Evolutionary conservation across 2,888 invertebrate genomes (phyloP), one percentile per base, ranked within the genome.

Genomic region (Parnassius smintheus): DNA sequence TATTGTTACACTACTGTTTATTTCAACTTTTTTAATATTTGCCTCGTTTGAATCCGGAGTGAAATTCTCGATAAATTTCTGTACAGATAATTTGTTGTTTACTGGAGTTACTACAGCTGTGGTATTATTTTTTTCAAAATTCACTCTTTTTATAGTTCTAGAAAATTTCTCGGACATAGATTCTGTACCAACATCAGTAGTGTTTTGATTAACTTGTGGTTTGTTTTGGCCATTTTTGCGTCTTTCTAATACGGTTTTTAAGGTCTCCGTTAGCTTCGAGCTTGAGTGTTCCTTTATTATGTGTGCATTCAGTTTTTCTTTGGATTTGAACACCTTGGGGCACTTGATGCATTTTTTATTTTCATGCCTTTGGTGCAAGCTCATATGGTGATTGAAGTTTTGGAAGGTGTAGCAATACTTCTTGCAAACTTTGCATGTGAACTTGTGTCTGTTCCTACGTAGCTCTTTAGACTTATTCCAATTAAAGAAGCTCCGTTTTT

Each of bases 381-480:
- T 80, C 56, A 83, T 70, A 49, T 91, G 91, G 11, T 86, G 82
- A n/a, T 86, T 76, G 42, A 80, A 88, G 58, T 90, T 88, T 62
- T 90, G 87, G 35, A 71, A 83, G 0, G 91, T 91, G 22, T 86
- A 88, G 52, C 91, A 91, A 52, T 87, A 82, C 67, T 83, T 83
- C 0, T 83, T 75, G 63, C 91, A 91, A 12, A 79, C 66, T 0
- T 72, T 71, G 13, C 91, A 91, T 0, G 81, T 80, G 2, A 89
- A 80, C 50, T 74, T 71, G 2, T 70, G 73, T 42, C 67, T 72
- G 2, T 71, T 73, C 22, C 1, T 65, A 50, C 53, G 62, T 41
- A 41, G 50, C 50, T 42, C 45, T 62, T 59, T 65, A 63, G 58
- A 56, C 44, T 56, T 3, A 52, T 41, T 59, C 25, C 55, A 59